Percentiles rank a stretch among this genome's conserved stretches.
phyloP scores from a whole-genome alignment of 2,888 invertebrate genomes.

The Arctia plantaginis region DNA sequence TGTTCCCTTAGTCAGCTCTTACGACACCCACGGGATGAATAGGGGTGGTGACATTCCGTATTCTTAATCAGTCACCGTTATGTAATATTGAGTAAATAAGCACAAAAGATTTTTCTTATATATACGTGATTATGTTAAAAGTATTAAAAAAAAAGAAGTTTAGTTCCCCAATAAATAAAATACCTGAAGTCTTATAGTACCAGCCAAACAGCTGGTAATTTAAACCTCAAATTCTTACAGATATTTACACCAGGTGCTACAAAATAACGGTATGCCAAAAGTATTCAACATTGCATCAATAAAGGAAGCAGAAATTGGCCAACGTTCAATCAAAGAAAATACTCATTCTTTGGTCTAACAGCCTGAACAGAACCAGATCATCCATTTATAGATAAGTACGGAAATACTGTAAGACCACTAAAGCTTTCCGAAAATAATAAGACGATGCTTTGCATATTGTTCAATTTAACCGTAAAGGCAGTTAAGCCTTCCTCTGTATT shows the following conservation, averaged over 20 bases:
- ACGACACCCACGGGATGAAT: too few relatives aligned
- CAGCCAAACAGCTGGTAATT: neutral
- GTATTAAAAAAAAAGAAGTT: too few relatives aligned
- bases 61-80: too few relatives aligned
- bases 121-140: too few relatives aligned
- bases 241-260: neutral
- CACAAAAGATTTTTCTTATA: too few relatives aligned
- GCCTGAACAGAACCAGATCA: neutral
- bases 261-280: neutral
- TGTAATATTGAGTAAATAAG: too few relatives aligned
- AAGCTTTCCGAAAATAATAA: constrained; percentile 30
- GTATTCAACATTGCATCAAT: neutral
- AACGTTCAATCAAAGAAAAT: neutral
- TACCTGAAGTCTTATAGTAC: too few relatives aligned
- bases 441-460: constrained; percentile 28
- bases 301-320: neutral
- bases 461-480: constrained; percentile 21
- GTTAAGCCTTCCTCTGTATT: constrained; percentile 51
- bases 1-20: too few relatives aligned
- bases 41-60: too few relatives aligned
- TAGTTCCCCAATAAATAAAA: too few relatives aligned
- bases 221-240: neutral
- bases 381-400: neutral
- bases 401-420: constrained; percentile 12
- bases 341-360: neutral